Evolutionary conservation across 1,140 invertebrate species (phyloP).

Genomic region (Marisa cornuarietis): DNA sequence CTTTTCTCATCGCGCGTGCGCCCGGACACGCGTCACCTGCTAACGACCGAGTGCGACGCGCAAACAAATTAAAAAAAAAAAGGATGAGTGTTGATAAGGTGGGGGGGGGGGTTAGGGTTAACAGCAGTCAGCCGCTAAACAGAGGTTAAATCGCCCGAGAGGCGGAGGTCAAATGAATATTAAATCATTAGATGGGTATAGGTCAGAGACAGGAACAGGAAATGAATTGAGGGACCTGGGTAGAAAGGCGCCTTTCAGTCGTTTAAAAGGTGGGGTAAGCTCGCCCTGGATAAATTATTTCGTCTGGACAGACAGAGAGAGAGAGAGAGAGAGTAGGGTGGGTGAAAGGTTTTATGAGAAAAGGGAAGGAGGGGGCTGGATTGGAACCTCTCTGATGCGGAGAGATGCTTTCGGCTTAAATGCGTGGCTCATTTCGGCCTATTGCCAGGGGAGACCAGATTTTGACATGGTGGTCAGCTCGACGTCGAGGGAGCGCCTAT

Average conservation of each 20-base stretch:
- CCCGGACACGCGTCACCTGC: not conserved
- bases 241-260: not conserved
- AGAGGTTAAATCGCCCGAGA: too few species aligned
- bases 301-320: not conserved
- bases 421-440: constrained; percentile 3
- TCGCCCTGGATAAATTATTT: not conserved
- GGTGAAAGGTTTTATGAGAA: not conserved
- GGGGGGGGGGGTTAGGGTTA: not conserved
- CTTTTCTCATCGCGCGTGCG: not conserved
- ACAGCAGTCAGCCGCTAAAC: not conserved
- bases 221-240: not conserved
- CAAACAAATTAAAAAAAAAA: not conserved
- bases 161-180: constrained; percentile 7
- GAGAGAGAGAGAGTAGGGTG: not conserved
- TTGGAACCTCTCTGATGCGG: not conserved
- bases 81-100: not conserved
- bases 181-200: constrained; percentile 1
- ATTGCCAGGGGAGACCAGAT: constrained; percentile 12
- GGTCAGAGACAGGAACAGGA: not conserved
- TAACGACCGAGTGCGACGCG: not conserved
- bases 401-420: constrained; percentile 16
- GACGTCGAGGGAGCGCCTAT: constrained; percentile 1
- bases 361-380: not conserved
- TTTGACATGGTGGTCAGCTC: constrained; percentile 10
- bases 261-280: not conserved